Base-by-base conservation (phyloP, 2,888 invertebrate genomes). In the Conistra vaccinii region DNA sequence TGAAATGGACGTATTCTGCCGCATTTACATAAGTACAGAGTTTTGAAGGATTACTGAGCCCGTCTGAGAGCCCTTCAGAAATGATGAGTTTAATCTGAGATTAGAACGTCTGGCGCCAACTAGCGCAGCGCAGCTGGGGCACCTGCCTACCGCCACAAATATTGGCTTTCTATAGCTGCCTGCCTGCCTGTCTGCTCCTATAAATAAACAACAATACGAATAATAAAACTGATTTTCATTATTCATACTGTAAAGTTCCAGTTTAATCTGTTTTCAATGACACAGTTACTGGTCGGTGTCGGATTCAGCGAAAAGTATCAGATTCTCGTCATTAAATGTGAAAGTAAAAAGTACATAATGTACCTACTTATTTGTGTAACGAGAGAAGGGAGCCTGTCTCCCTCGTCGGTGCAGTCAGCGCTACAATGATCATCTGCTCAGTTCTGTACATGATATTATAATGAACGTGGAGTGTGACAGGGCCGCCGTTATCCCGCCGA, bases 21-120 rank as follows among this genome's bases (percentile, higher is more conserved):
- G 77, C 71, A 86, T 76, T 84, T 79, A 35, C 77, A 73, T 76
- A 73, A 75, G 76, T 70, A 79, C 72, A 67, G 75, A 81, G 73
- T 78, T 86, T 66, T 57, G 73, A 80, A 83, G 71, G 85, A 84
- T 83, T 84, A 83, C 29, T 14, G 74, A 29, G 63, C 71, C 53
- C 63, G 69, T 39, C 71, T 65, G 62, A 42, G 76, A 78, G 74
- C 80, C 74, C 78, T 84, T 77, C 77, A 74, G 67, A 73, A 76
- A 81, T 84, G 81, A 83, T 84, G 67, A 76, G 73, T 71, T 68
- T 76, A 86, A 85, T 83, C 78, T 57, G 58, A 83, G 85, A 84
- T 85, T 84, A 85, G 78, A 84, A 67, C 83, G 82, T 67, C 75
- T 60, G 76, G 67, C 73, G 73, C 67, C 80, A 42, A 53, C 62